Conservation (phyloP, 1,140 invertebrate genomes). For the Solenopsis fugax region DNA sequence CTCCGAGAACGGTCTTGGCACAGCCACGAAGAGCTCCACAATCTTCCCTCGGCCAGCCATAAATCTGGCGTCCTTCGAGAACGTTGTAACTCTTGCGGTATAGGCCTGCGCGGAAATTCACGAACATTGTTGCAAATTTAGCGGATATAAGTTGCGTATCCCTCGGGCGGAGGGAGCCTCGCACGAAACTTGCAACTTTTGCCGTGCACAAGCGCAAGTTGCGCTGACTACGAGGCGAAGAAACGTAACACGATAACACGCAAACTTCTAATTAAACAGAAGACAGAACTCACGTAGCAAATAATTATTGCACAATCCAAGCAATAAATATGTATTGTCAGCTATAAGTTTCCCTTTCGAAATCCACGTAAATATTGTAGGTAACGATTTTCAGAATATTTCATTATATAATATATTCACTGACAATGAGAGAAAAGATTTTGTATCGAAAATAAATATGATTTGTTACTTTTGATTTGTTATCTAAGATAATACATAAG, state of each 20-base stretch:
- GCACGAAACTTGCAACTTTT: slow-evolving; percentile 48
- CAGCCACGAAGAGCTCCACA: slow-evolving; percentile 38
- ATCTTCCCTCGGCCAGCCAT: slow-evolving; percentile 47
- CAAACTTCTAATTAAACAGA: slow-evolving; percentile 44
- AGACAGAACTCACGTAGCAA: slow-evolving; percentile 18
- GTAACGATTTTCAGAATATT: background rate
- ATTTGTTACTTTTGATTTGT: too few species aligned
- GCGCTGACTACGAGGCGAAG: slow-evolving; percentile 10
- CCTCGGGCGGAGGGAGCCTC: background rate
- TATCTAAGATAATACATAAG: too few species aligned
- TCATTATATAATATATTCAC: background rate
- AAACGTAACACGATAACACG: slow-evolving; percentile 14
- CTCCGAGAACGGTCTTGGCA: slow-evolving; percentile 28
- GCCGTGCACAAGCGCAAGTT: slow-evolving; percentile 27
- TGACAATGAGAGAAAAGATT: too few species aligned
- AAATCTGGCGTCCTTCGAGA: slow-evolving; percentile 48
- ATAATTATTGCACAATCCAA: slow-evolving; percentile 15
- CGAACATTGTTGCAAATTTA: slow-evolving; percentile 61
- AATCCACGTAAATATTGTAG: background rate
- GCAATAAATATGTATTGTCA: slow-evolving; percentile 36
- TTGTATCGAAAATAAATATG: too few species aligned
- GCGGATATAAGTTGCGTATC: slow-evolving; percentile 53
- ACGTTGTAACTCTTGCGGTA: slow-evolving; percentile 40
- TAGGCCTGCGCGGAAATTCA: slow-evolving; percentile 48
- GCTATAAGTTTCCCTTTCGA: background rate